Percentiles rank a stretch among this genome's conserved stretches.
These are phyloP conservation scores for Drosophila rufa DNA, from an alignment of 1,140 invertebrate species.

Conservation along the genomic window DNA sequence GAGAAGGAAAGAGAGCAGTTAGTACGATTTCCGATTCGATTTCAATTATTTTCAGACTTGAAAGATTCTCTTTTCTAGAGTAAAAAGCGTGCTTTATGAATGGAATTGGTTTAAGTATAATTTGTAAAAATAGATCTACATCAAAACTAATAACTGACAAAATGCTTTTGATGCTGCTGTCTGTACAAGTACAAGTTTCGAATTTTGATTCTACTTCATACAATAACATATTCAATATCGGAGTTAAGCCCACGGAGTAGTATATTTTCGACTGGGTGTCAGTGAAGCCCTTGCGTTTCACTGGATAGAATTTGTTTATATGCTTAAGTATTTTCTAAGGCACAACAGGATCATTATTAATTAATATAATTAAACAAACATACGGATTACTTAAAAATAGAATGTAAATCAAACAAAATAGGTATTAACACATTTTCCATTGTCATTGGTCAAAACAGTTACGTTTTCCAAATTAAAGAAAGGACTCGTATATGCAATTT, in stretches of 20 bases:
- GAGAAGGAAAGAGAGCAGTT: constrained; percentile 69
- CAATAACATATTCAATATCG: constrained; percentile 25
- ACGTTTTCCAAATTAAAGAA: constrained; percentile 53
- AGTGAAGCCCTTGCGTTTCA: constrained; percentile 16
- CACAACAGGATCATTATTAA: constrained; percentile 56
- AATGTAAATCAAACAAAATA: constrained; percentile 73
- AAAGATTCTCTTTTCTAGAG: constrained; percentile 63
- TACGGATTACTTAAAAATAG: constrained; percentile 71
- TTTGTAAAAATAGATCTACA: constrained; percentile 24
- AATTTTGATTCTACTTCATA: constrained; percentile 63
- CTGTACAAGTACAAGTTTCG: constrained; percentile 75
- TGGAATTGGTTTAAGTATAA: constrained; percentile 63
- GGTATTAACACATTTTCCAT: constrained; percentile 72
- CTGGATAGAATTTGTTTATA: constrained; percentile 41
- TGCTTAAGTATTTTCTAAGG: constrained; percentile 50
- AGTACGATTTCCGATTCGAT: constrained; percentile 69
- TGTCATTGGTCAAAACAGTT: constrained; percentile 38
- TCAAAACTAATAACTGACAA: constrained; percentile 85
- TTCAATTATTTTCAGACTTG: constrained; percentile 49
- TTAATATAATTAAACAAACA: constrained; percentile 73
- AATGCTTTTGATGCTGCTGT: constrained; percentile 85
- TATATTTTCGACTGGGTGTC: constrained; percentile 25
- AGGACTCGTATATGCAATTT: constrained; percentile 34
- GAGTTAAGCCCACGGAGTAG: constrained; percentile 48
- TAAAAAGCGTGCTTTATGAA: constrained; percentile 81